Evolutionary conservation across 1,140 invertebrate genomes (phyloP), one percentile per base, ranked within the genome.

Genomic region (Agrilus planipennis): DNA sequence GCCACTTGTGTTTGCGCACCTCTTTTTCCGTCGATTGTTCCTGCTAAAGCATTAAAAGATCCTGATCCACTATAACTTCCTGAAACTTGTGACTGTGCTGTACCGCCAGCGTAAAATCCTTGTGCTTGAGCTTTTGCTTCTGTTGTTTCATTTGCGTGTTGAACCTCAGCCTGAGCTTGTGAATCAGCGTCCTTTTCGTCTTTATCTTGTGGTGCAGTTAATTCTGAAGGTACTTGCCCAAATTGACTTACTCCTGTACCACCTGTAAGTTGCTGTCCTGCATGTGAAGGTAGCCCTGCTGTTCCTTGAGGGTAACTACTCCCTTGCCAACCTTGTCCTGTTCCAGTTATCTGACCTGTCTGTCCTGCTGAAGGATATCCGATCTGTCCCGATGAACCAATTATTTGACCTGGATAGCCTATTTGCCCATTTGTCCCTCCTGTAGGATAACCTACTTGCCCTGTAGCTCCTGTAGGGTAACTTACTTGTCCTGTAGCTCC

Each of bases 1-100:
- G 69, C 72, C 2, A 87, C 74, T 65, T 82, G 74, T 39, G 72
- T 70, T 53, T 80, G 75, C 2, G 80, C 80, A 39, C 77, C 77
- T 57, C 80, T 77, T 44, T 76, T 76, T 16, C 67, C 71, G 40
- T 86, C 84, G 25, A 73, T 79, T 4, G 81, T 81, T 60, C 83
- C 80, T 20, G 84, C 84, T 60, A 82, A 81, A 10, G 84, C 84
- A 43, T 79, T 81, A 54, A 87, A 88, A 5, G 80, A 77, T 27
- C 83, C 83, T 34, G 71, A 68, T 5, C 80, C 79, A 14, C 71
- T 75, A 54, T 87, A 85, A 1, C 72, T 77, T 14, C 84, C 84
- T 19, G 75, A 79, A 1, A 88, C 81, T 64, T 85, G 80, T 3
- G 82, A 80, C 55, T 87, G 81, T 0, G 83, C 77, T 10, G 73